Conservation (phyloP, 2,113 vertebrate genomes). For the Epinephelus lanceolatus region DNA sequence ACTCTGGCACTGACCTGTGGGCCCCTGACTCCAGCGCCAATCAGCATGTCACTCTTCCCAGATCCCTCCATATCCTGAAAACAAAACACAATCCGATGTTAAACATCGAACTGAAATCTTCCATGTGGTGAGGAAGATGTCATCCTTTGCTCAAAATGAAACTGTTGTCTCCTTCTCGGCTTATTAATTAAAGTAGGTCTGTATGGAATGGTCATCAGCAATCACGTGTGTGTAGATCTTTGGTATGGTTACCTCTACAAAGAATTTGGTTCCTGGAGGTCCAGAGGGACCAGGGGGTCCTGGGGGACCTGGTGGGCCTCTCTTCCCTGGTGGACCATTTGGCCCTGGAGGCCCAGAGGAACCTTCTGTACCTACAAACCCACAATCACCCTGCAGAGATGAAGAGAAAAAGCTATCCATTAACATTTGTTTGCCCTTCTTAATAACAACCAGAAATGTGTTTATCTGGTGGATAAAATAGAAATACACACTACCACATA, state of each 20-base stretch:
- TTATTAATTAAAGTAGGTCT: neutral
- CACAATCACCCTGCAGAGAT: constrained; percentile 88
- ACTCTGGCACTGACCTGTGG: constrained; percentile 80
- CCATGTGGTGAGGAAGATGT: no score
- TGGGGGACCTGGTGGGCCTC: constrained; percentile 86
- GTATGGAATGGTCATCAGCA: neutral
- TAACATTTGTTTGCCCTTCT: neutral
- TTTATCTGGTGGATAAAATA: neutral
- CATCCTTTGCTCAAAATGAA: neutral
- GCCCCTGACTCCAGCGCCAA: constrained; percentile 70
- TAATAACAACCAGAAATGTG: neutral
- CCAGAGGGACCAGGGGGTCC: constrained; percentile 90
- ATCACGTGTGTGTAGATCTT: neutral
- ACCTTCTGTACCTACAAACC: constrained; percentile 83
- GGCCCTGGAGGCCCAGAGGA: constrained; percentile 85
- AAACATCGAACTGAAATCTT: neutral
- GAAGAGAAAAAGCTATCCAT: neutral
- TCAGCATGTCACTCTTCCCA: constrained; percentile 74
- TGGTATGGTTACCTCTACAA: constrained; percentile 86
- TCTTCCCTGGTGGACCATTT: constrained; percentile 84
- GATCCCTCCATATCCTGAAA: constrained; percentile 92
- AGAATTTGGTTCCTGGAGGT: constrained; percentile 77
- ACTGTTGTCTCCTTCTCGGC: neutral
- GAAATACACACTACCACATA: neutral
- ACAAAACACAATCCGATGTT: constrained; percentile 49